Evolutionary conservation across 2,113 vertebrate genomes (phyloP).

Genomic region (Urocolius indicus): DNA sequence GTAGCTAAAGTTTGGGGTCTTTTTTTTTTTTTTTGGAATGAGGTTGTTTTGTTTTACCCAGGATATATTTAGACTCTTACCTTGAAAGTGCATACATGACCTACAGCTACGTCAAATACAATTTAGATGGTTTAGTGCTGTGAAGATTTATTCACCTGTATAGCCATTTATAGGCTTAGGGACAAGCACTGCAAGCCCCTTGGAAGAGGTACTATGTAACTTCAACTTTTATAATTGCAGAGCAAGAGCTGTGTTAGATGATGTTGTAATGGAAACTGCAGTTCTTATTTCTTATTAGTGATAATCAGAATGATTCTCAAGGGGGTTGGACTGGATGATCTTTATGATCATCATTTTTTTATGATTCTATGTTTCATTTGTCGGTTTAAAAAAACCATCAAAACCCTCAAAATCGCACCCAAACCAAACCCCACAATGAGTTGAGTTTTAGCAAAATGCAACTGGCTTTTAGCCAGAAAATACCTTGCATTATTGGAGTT

Average conservation of each 20-base stretch:
- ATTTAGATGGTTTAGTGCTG: not conserved
- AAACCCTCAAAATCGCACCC: accelerated
- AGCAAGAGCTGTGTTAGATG: not conserved
- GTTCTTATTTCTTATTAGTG: not conserved
- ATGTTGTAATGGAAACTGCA: not conserved
- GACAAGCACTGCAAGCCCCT: not conserved
- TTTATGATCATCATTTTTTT: too few relatives aligned
- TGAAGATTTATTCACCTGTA: not conserved
- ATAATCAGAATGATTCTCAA: not conserved
- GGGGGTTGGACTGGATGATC: too few relatives aligned
- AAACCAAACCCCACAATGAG: accelerated
- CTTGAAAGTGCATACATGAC: not conserved
- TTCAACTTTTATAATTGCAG: not conserved
- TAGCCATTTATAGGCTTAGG: not conserved
- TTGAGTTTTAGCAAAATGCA: not conserved
- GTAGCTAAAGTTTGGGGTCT: accelerated
- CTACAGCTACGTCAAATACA: not conserved
- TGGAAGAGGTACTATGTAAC: not conserved
- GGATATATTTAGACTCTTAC: not conserved
- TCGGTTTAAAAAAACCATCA: not conserved
- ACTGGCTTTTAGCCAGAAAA: not conserved
- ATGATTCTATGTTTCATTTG: too few relatives aligned
- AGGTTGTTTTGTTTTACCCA: not conserved
- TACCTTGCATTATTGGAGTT: not conserved
- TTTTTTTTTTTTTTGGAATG: not conserved